phyloP scores from a whole-genome alignment of 2,888 invertebrate species.

The Dilophus febrilis region DNA sequence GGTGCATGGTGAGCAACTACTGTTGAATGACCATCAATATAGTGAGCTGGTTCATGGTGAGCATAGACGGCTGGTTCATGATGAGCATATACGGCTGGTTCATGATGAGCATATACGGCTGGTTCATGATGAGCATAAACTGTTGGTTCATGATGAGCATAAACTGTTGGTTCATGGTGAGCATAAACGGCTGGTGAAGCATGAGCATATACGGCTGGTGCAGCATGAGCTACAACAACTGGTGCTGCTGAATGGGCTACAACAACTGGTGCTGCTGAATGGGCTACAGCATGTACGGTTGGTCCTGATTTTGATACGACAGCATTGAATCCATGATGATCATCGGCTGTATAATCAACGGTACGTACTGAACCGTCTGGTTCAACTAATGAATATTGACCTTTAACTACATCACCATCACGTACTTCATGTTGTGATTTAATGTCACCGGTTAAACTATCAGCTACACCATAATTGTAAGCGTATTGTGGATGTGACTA shows the following conservation, averaged over 20 bases:
- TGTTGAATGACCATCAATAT: no score
- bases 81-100: no score
- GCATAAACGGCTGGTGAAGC: no score
- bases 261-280: background rate
- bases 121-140: no score
- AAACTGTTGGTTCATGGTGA: no score
- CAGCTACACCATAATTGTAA: conserved; percentile 30
- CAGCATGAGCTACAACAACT: conserved; percentile 20
- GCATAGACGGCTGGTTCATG: no score
- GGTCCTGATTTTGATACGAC: conserved; percentile 29
- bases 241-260: conserved; percentile 4
- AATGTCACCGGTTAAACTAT: conserved; percentile 29
- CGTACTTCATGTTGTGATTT: conserved; percentile 31
- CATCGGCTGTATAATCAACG: conserved; percentile 31
- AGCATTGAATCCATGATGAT: conserved; percentile 31
- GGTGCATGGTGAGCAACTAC: no score
- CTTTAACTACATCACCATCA: conserved; percentile 31
- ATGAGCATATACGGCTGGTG: conserved; percentile 10
- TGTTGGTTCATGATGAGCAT: no score
- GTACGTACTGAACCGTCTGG: conserved; percentile 31
- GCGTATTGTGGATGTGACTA: conserved; percentile 24
- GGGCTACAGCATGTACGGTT: conserved; percentile 19
- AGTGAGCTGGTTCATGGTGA: no score
- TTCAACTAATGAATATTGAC: conserved; percentile 31
- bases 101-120: no score